phyloP scores from a whole-genome alignment of 2,113 vertebrate genomes.

The Triplophysa dalaica region DNA sequence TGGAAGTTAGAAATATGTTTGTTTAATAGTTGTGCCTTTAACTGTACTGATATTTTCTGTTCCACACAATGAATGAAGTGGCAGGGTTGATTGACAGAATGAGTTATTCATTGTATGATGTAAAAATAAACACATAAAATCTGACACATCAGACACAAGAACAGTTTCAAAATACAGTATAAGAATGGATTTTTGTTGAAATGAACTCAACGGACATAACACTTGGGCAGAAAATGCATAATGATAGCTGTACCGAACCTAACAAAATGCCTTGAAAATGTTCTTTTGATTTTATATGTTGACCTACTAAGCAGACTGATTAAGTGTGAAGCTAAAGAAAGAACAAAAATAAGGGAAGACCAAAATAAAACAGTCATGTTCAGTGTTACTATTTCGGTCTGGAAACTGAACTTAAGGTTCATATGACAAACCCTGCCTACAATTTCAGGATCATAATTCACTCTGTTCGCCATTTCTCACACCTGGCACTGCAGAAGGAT shows the following conservation, averaged over 20 bases:
- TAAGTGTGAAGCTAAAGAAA: not conserved
- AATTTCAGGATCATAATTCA: slow-evolving; percentile 33
- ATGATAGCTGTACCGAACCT: not conserved
- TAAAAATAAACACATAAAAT: not conserved
- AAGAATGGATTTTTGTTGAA: not conserved
- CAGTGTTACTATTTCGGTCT: slow-evolving; percentile 45
- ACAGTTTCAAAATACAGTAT: no score
- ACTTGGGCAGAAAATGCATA: not conserved
- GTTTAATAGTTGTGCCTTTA: no score
- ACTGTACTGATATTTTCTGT: no score
- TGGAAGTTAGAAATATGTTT: no score
- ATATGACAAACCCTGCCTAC: slow-evolving; percentile 10
- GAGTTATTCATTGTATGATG: no score
- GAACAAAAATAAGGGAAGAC: not conserved
- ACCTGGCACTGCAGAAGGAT: not conserved
- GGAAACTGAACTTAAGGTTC: slow-evolving; percentile 12
- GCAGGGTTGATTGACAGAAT: no score
- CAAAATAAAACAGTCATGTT: not conserved
- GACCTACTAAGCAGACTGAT: not conserved
- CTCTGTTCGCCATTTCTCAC: slow-evolving; percentile 1
- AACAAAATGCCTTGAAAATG: not conserved
- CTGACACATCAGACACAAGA: no score
- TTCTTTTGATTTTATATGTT: not conserved
- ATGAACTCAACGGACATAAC: not conserved
- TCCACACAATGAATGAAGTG: no score